These are phyloP conservation scores for Cichladusa arquata DNA, from an alignment of 2,113 vertebrate species.

Conservation along the genomic window DNA sequence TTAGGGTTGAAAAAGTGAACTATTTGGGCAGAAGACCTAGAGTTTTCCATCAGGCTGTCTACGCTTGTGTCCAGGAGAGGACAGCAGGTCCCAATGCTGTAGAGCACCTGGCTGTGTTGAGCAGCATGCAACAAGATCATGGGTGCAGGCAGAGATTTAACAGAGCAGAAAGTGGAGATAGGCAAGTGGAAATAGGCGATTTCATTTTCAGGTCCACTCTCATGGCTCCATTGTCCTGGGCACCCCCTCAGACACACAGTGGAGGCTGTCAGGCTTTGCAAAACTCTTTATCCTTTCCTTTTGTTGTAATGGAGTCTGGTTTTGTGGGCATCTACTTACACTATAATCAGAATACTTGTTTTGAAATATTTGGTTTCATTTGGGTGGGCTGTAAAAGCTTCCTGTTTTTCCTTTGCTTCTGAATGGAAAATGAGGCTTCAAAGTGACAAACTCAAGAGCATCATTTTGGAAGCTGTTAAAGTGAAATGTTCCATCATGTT, in stretches of 20 bases:
- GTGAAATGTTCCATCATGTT: not conserved
- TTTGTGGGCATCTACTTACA: not conserved
- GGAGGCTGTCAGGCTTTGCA: not conserved
- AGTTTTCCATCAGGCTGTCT: not conserved
- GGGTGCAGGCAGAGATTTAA: not conserved
- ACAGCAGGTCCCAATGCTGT: not conserved
- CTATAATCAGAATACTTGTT: not conserved
- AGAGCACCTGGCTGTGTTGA: not conserved
- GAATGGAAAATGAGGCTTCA: not conserved
- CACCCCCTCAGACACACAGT: not conserved
- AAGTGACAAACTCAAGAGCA: not conserved
- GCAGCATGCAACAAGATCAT: rapidly evolving
- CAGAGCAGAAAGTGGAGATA: not conserved
- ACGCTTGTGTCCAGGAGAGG: not conserved
- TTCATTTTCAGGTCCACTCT: not conserved
- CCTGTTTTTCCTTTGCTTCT: not conserved
- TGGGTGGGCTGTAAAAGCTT: not conserved
- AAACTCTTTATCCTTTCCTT: not conserved
- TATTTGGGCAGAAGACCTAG: not conserved
- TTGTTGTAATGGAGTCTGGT: rapidly evolving
- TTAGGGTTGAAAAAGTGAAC: not conserved
- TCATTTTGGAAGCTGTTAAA: not conserved
- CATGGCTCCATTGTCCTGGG: not conserved
- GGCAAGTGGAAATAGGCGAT: not conserved
- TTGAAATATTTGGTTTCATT: not conserved